Evolutionary conservation across 2,797 vertebrate species (phyloP), one percentile per base, ranked within the genome.

Genomic region (Tapera naevia): DNA sequence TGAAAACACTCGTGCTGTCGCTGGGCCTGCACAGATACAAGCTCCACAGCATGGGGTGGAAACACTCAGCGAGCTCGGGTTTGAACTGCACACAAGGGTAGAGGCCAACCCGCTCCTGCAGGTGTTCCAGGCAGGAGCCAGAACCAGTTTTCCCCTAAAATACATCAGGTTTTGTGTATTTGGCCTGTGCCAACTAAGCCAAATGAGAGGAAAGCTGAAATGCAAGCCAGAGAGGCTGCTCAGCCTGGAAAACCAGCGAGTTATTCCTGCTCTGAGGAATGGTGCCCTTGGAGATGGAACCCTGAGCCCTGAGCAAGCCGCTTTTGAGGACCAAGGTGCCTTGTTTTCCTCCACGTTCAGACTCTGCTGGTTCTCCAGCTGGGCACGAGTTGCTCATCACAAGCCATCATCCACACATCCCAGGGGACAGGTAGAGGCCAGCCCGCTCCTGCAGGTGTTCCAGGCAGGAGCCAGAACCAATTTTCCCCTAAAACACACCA

Each of bases 331-430:
- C 58, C 2, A 66, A 69, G 37, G 25, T 13, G 58, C 6, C 51
- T 3, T 3, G 13, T 41, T 24, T 11, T 13, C 15, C 28, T n/a
- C 37, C 0, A 0, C 1, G 8, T 25, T 54, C 5, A 1, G 1
- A 0, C 7, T 41, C 24, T 64, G 50, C 33, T 1, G 5, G 13
- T 2, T 50, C 53, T 6, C 3, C 5, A 84, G 61, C n/a, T n/a
- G n/a, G n/a, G n/a, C n/a, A 19, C 45, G 18, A 46, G 17, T 18
- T 46, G 45, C 45, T 45, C 17, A 8, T 45, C 17, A 45, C 17
- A 17, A 46, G 45, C 9, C 17, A 19, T 18, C 18, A 46, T 19
- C 16, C 45, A 9, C 18, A 46, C 45, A 46, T 17, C 45, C 45
- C 45, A 19, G 17, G 18, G 45, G 45, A 46, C 9, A 46, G 45